A percentile compares a stretch with the other conserved stretches of the same genome.
phyloP scores from a whole-genome alignment of 1,140 invertebrate genomes.

The Augochlora pura region DNA sequence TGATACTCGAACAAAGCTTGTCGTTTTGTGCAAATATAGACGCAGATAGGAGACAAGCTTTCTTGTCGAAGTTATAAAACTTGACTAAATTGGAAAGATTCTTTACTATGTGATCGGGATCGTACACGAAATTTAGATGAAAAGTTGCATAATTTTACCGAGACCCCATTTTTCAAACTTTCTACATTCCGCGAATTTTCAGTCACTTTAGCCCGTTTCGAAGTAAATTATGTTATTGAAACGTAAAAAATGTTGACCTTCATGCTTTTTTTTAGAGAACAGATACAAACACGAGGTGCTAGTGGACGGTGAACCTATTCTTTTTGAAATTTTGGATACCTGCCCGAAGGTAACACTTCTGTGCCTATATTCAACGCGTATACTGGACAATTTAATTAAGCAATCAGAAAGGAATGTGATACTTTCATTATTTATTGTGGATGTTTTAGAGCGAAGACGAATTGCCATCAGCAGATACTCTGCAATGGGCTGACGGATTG shows the following conservation, averaged over 20 bases:
- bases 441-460: conserved; percentile 83
- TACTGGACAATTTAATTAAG: neutral
- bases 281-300: conserved; percentile 95
- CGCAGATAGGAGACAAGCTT: conserved; percentile 10
- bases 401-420: neutral
- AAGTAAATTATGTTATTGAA: neutral
- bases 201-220: no score
- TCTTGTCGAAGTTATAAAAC: conserved; percentile 40
- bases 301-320: conserved; percentile 92
- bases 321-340: conserved; percentile 95
- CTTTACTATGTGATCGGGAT: conserved; percentile 5
- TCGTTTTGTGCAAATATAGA: conserved; percentile 56
- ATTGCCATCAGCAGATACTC: conserved; percentile 86
- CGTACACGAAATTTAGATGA: neutral
- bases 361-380: neutral
- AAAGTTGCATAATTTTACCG: conserved; percentile 20
- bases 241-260: neutral
- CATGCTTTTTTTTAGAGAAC: conserved; percentile 85
- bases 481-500: conserved; percentile 94
- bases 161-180: neutral
- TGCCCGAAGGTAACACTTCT: conserved; percentile 88
- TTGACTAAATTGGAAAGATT: conserved; percentile 35
- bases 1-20: conserved; percentile 59
- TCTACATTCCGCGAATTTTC: neutral
- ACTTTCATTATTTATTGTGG: neutral